Evolutionary conservation across 1,140 invertebrate species (phyloP), one percentile per base, ranked within the genome.

Genomic region (Brevipalpus yothersi): DNA sequence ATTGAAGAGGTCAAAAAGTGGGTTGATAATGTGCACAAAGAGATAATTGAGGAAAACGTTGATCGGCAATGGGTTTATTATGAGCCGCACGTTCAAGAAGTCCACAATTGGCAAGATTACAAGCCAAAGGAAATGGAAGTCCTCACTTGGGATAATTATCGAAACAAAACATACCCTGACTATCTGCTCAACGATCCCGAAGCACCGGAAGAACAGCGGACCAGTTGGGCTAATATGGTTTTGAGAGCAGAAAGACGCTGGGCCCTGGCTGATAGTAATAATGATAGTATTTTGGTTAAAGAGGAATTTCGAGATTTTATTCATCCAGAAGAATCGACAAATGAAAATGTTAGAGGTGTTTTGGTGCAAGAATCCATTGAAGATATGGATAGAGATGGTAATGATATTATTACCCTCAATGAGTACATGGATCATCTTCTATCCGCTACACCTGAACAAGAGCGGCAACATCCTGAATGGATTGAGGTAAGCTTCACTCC

Each of bases 301-400:
- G 82, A 86, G 43, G 93, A 97, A 72, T 96, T 95, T 68, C 75
- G 78, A 1, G 79, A 82, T 21, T 98, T 98, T 69, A 73, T 98
- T 42, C 94, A 98, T 74, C 94, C 94, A 0, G 94, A 98, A 71
- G 91, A 98, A 65, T 80, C 80, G 15, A 11, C 9, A 39, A 15
- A 15, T 62, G 79, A 81, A 62, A 42, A 58, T 39, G 95, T 96
- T 86, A 80, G 80, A 63, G 83, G 92, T 66, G 78, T 97, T 60
- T 85, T 98, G 17, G 84, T 97, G 0, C 66, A 62, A 1, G 94
- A 99, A 76, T 96, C 94, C 0, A 79, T 96, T 69, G 90, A 95
- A 72, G 93, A 97, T 69, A 91, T 98, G 69, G 94, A 99, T 69
- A 92, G 88, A 67, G 83, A 99, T 73, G 82, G 83, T 68, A 89